phyloP scores from a whole-genome alignment of 2,113 vertebrate species.

The Nettapus auritus region DNA sequence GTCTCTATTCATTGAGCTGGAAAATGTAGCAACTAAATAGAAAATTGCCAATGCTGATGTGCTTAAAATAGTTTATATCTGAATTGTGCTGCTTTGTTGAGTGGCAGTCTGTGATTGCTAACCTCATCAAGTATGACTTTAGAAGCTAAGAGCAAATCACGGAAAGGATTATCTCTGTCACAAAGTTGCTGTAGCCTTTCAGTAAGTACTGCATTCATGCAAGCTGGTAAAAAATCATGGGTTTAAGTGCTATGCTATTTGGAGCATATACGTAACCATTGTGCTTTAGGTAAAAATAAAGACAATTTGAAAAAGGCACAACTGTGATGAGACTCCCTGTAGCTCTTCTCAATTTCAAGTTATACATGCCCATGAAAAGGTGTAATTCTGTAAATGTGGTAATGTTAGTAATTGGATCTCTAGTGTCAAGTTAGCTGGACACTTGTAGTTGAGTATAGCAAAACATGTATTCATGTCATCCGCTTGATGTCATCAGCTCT shows the following conservation, averaged over 20 bases:
- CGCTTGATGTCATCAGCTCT: neutral
- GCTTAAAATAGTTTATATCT: neutral
- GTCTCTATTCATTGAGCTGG: constrained; percentile 13
- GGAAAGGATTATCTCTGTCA: neutral
- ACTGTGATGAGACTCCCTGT: neutral
- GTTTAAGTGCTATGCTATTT: neutral
- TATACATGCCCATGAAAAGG: neutral
- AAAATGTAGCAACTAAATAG: constrained; percentile 8
- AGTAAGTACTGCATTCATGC: neutral
- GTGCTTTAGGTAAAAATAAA: neutral
- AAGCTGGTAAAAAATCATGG: neutral
- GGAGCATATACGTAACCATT: neutral
- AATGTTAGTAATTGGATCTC: neutral
- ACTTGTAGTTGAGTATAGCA: neutral
- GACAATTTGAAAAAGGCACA: neutral
- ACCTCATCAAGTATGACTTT: neutral
- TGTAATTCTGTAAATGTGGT: neutral
- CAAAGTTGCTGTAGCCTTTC: neutral
- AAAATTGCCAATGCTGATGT: neutral
- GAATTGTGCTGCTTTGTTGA: neutral
- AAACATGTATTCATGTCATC: neutral
- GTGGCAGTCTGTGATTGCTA: neutral
- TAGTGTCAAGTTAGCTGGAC: neutral
- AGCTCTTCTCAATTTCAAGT: neutral
- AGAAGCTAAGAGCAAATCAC: neutral